Base-by-base conservation (phyloP, 2,113 vertebrate genomes). In the Phocoena sinus region DNA sequence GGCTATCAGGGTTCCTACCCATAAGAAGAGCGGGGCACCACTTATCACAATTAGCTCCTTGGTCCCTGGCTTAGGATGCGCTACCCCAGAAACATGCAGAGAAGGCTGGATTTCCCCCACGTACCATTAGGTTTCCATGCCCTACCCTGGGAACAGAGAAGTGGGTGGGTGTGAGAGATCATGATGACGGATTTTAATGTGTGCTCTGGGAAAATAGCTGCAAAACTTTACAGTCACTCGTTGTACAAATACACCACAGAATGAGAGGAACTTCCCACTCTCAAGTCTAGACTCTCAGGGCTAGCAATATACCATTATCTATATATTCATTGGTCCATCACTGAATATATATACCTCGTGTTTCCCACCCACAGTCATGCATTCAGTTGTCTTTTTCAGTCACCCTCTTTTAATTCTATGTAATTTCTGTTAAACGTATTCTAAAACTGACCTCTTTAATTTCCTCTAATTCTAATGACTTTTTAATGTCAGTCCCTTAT, bases 371-470 rank as follows among this genome's bases (percentile, higher is more conserved):
- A 65, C 2, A 18, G 44, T 44, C 94, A 21, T 28, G 1, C 11
- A 67, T 62, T 85, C 62, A 33, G 2, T 38, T 65, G 12, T 18
- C 56, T 91, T 96, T 82, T 96, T 36, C 10, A 58, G 15, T 47
- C 47, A 74, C 2, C 21, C 33, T 89, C n/a, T 90, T 71, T 62
- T 28, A 70, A 88, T 70, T 91, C 41, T 65, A 71, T 20, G 4
- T 80, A 88, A 83, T 96, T 96, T 67, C 31, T 53, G 8, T 71
- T 88, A 95, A 94, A 70, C 53, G 21, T 68, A 86, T 70, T 82
- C 28, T 89, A 92, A 96, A 94, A 44, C 9, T 65, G 47, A 76
- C 21, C 8, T 31, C 50, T 92, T 31, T 11, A 77, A n/a, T 84
- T 28, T 76, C 36, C 68, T 90, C 81, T 36, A 70, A 67, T 93